These are phyloP conservation scores for Polyodon spathula DNA, from an alignment of 2,113 vertebrate species.

Conservation along the genomic window DNA sequence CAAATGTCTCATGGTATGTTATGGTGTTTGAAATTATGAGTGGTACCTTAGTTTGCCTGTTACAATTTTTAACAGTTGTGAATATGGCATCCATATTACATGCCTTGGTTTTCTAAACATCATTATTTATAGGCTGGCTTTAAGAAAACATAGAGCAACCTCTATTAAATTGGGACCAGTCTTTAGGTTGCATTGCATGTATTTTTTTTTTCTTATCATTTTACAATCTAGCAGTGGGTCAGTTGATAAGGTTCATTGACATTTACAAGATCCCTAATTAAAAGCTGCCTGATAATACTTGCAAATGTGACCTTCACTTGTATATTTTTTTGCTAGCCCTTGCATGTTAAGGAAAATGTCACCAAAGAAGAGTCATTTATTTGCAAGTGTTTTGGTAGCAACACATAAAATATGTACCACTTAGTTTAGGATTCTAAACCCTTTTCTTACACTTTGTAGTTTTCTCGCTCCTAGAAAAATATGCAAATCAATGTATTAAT, in stretches of 20 bases:
- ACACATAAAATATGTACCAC: conserved; percentile 2
- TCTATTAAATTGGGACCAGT: conserved; percentile 13
- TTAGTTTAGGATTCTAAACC: not conserved
- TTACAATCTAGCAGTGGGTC: conserved; percentile 40
- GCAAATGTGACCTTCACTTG: conserved; percentile 72
- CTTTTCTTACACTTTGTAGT: conserved; percentile 1
- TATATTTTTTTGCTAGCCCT: conserved; percentile 44
- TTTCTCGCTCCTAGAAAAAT: not conserved
- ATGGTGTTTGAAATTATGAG: no score
- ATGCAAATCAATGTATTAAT: not conserved
- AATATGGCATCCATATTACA: conserved; percentile 4
- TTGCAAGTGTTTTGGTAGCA: conserved; percentile 1
- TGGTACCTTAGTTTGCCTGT: no score
- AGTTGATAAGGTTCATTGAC: conserved; percentile 48
- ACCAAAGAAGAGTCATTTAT: conserved; percentile 32
- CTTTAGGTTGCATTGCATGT: conserved; percentile 11
- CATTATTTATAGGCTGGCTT: not conserved
- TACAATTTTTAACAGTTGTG: not conserved
- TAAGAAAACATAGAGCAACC: conserved; percentile 1
- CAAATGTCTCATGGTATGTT: no score
- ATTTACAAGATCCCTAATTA: conserved; percentile 67
- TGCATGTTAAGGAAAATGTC: conserved; percentile 59
- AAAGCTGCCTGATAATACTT: conserved; percentile 62
- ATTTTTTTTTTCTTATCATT: conserved; percentile 28
- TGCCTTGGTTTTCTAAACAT: not conserved